Base-by-base conservation (phyloP, 2,797 vertebrate genomes). In the Phrynocephalus guinanensis region DNA sequence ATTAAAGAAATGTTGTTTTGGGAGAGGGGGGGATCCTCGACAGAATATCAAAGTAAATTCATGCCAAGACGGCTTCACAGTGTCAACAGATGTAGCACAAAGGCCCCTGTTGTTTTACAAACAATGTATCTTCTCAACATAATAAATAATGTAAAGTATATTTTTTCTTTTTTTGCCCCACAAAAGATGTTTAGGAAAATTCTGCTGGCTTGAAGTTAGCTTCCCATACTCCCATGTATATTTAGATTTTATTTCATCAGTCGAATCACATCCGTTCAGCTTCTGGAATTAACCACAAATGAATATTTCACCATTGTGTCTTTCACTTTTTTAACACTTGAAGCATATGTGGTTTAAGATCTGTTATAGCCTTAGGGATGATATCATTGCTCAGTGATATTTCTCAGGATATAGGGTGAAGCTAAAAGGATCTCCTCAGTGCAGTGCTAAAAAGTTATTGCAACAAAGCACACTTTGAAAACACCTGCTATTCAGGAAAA, bases 121-220 rank as follows among this genome's bases (percentile, higher is more conserved):
- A 95, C 91, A 93, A 92, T 91, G 93, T 89, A 86, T 94, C 93
- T 93, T 92, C 90, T 92, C 78, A 52, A 66, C 81, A 68, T 84
- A 77, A 94, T 95, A 95, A 96, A 95, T 95, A 95, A 95, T 89
- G 86, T 87, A 94, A 91, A 93, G 87, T n/a, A 90, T 89, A 88
- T 22, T 63, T 48, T 33, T 52, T 28, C 26, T 28, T 56, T 2
- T 48, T 48, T 76, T 22, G 15, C 16, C 91, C 95, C 86, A 50
- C 81, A 82, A 70, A 83, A 76, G 60, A 89, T 87, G 92, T 94
- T 90, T 71, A 0, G 90, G 77, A 91, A 94, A 92, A 93, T 93
- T 94, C 89, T 71, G 28, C 33, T 92, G 92, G 92, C 94, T 96
- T 67, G 72, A 89, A 93, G 94, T 94, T 90, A 88, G 89, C 92